A percentile compares a stretch with the other conserved stretches of the same genome.
Conservation (phyloP, 37 sponge, comb jelly and placozoan species). For the Theonella swinhoei region DNA sequence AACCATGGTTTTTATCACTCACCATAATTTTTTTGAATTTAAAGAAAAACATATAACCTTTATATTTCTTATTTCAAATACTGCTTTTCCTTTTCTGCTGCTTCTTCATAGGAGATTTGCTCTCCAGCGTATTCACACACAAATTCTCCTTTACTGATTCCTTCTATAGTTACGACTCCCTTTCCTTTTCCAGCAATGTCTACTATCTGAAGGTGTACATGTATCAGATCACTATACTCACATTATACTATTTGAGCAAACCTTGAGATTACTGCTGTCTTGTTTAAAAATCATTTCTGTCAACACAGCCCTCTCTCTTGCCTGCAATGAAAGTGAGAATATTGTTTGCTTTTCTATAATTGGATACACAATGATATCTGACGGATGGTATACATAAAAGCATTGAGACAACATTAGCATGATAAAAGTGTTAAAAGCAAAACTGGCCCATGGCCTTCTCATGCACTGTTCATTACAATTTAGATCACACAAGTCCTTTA, state of each 20-base stretch:
- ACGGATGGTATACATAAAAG: too few species aligned
- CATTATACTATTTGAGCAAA: neutral
- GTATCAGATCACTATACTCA: too few species aligned
- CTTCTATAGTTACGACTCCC: neutral
- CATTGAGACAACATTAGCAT: too few species aligned
- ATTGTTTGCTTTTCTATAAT: too few species aligned
- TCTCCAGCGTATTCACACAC: neutral
- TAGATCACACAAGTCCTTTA: too few species aligned
- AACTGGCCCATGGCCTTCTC: too few species aligned
- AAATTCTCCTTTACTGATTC: neutral
- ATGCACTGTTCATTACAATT: too few species aligned
- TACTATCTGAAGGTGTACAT: neutral
- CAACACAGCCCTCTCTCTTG: neutral
- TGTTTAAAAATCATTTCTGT: too few species aligned
- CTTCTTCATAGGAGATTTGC: neutral
- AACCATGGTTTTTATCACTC: neutral
- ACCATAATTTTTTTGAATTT: neutral
- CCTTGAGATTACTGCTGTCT: neutral
- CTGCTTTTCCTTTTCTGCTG: neutral
- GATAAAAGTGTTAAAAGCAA: too few species aligned
- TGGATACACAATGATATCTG: too few species aligned
- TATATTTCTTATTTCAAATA: neutral
- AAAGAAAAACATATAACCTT: neutral
- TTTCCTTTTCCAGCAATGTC: neutral
- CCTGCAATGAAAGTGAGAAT: too few species aligned